A percentile compares a stretch with the other conserved stretches of the same genome.
phyloP scores from a whole-genome alignment of 2,888 invertebrate genomes.

The Theodoxus fluviatilis region DNA sequence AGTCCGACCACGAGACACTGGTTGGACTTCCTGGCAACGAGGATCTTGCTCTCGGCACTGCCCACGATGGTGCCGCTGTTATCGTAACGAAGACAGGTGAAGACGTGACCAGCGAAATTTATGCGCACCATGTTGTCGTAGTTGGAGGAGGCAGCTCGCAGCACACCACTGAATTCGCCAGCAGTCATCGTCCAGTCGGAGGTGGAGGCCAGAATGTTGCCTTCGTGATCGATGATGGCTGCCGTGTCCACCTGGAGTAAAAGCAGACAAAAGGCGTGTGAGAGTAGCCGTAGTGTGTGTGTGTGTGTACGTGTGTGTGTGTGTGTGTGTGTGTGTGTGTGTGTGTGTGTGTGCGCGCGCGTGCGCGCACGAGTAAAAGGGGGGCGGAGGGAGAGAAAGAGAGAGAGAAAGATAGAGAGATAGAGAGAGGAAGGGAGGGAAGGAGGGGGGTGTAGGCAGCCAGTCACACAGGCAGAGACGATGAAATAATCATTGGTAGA shows the following conservation, averaged over 20 bases:
- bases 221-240: conserved; percentile 34
- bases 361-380: too few relatives aligned
- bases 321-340: too few relatives aligned
- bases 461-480: too few relatives aligned
- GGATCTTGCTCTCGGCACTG: conserved; percentile 38
- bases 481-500: too few relatives aligned
- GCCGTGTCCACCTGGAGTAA: conserved; percentile 36
- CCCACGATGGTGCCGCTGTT: conserved; percentile 38
- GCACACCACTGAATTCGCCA: conserved; percentile 27
- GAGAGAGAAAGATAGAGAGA: too few relatives aligned
- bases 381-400: too few relatives aligned
- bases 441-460: too few relatives aligned
- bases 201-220: conserved; percentile 31
- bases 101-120: conserved; percentile 35
- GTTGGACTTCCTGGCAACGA: conserved; percentile 38
- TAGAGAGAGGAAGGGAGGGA: too few relatives aligned
- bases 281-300: too few relatives aligned
- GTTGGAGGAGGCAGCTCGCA: conserved; percentile 29
- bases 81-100: conserved; percentile 40
- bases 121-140: conserved; percentile 35
- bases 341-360: too few relatives aligned
- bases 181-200: conserved; percentile 28
- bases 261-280: too few relatives aligned
- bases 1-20: conserved; percentile 40
- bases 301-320: too few relatives aligned